phyloP scores from a whole-genome alignment of 2,888 invertebrate species.

The Periphyllus acericola region DNA sequence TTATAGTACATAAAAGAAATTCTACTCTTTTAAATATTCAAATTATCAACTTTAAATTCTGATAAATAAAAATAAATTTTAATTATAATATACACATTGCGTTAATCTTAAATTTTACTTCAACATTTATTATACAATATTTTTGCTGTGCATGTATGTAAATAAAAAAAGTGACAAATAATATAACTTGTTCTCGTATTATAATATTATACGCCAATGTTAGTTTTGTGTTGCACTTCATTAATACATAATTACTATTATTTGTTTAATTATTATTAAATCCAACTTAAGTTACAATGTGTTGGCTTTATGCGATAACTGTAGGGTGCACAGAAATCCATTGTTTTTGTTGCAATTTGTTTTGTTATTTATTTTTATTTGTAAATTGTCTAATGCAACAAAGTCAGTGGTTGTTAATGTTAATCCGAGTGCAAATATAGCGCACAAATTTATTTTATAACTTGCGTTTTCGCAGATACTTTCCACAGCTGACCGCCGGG shows the following conservation, averaged over 20 bases:
- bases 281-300: slow-evolving; percentile 34
- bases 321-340: slow-evolving; percentile 60
- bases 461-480: slow-evolving; percentile 66
- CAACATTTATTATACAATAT: background rate
- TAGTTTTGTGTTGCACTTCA: background rate
- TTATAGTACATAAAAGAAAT: too few relatives aligned
- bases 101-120: background rate
- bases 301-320: slow-evolving; percentile 49
- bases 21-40: background rate
- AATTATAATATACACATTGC: background rate
- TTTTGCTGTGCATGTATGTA: background rate
- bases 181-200: slow-evolving; percentile 26
- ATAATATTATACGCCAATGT: slow-evolving; percentile 19
- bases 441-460: slow-evolving; percentile 61
- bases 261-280: background rate
- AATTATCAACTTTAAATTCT: background rate
- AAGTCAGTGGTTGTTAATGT: slow-evolving; percentile 58
- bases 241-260: background rate
- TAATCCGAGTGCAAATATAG: slow-evolving; percentile 55
- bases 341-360: slow-evolving; percentile 61
- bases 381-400: slow-evolving; percentile 56
- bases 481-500: slow-evolving; percentile 65
- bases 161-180: background rate
- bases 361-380: slow-evolving; percentile 56
- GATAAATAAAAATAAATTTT: background rate